Evolutionary conservation across 1,140 invertebrate genomes (phyloP), one percentile per base, ranked within the genome.

Genomic region (Spodoptera litura): DNA sequence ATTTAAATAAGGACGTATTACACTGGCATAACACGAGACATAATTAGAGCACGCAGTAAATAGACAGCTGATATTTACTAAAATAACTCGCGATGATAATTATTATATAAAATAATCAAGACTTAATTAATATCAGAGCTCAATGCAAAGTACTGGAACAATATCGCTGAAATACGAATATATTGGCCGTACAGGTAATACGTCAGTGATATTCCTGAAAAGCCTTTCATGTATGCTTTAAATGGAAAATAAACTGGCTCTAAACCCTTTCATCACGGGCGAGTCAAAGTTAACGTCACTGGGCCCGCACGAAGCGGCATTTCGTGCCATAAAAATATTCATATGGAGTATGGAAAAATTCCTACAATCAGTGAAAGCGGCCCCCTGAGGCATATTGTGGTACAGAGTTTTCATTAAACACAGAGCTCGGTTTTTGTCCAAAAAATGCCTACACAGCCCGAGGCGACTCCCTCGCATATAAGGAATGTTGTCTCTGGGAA

Each of bases 371-470:
- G 88, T 89, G 86, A 87, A 86, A 92, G 85, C 88, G 86, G 84
- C 87, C 87, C 90, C 90, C 88, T 64, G 87, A 85, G 92, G 92
- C 92, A 88, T 91, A 89, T 89, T 91, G 86, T 85, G 88, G 86
- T 89, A 89, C 87, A 84, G 83, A 86, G 86, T 92, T 93, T 93
- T 92, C 92, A 93, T 93, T 93, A 93, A 92, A 92, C 87, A 90
- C 86, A 83, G 74, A 88, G 85, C 85, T 84, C 79, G 88, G 89
- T 85, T 91, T 93, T 91, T 90, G 88, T 87, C 89, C 88, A 87
- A 89, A 93, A 88, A 94, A 93, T 91, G 90, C 86, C 84, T 90
- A 87, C 88, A 81, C 59, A 80, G 88, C 91, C 89, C 70, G 76
- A 81, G 87, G 91, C 90, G 78, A 80, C 87, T 86, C 84, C 80